phyloP scores from a whole-genome alignment of 53 echinoderm and acorn worm species.

The Echinarachnius parma region DNA sequence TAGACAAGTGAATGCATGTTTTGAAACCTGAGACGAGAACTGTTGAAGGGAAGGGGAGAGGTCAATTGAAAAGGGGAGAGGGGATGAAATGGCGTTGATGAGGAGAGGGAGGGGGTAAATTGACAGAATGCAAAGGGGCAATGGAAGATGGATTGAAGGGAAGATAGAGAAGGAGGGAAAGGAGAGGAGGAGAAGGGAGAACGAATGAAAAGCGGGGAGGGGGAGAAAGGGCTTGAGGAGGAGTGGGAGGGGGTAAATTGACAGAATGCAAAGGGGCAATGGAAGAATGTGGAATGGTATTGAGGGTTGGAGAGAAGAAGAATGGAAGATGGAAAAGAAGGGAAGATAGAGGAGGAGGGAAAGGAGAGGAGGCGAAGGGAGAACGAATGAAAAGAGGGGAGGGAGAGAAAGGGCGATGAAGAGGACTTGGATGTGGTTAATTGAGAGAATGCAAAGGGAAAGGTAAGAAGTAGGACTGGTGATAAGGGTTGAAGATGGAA shows the following conservation, averaged over 20 bases:
- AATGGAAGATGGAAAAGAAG: background rate
- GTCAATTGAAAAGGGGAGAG: no score
- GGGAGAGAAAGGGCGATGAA: background rate
- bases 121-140: no score
- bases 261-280: background rate
- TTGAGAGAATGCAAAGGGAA: background rate
- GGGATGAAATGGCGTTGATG: no score
- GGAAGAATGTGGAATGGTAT: background rate
- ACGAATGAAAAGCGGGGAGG: background rate
- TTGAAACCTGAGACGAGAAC: no score
- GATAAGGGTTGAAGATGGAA: background rate
- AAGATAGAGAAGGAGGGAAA: no score
- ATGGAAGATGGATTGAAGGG: no score
- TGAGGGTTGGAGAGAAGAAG: background rate
- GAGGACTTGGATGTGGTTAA: background rate
- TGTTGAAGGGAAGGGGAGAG: no score
- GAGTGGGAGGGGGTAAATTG: background rate
- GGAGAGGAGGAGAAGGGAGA: background rate
- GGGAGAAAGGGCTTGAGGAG: background rate
- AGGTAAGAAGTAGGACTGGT: background rate
- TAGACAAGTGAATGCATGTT: no score
- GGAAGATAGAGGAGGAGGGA: slow-evolving; percentile 1
- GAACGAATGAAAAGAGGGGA: background rate
- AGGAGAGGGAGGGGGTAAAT: no score
- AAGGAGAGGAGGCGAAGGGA: slow-evolving; percentile 8